Evolutionary conservation across 2,797 vertebrate species (phyloP).

Genomic region (Luscinia luscinia): DNA sequence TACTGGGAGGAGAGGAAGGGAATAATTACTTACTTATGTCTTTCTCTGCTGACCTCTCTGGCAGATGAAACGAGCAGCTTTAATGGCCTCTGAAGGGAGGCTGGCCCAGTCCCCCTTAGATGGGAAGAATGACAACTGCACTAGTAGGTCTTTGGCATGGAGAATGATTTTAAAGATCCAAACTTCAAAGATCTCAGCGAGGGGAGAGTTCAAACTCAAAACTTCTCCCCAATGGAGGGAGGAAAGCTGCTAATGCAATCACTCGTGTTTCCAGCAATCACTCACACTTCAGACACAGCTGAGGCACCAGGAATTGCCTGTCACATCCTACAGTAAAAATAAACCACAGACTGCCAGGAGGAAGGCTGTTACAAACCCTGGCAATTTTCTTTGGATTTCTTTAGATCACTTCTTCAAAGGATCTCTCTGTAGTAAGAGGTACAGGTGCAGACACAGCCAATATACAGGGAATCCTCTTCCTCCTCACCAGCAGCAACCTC

Average conservation of each 20-base stretch:
- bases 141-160: neutral
- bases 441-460: neutral
- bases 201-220: slow-evolving; percentile 24
- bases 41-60: slow-evolving; percentile 16
- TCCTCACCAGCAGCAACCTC: neutral
- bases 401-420: slow-evolving; percentile 1
- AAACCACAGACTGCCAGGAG: slow-evolving; percentile 10
- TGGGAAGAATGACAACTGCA: neutral
- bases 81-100: slow-evolving; percentile 45
- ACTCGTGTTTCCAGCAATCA: neutral
- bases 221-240: neutral
- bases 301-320: slow-evolving; percentile 34
- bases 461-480: neutral
- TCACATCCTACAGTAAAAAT: slow-evolving; percentile 37
- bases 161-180: slow-evolving; percentile 14
- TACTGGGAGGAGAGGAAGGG: slow-evolving; percentile 2
- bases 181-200: slow-evolving; percentile 26
- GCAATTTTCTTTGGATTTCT: slow-evolving; percentile 32
- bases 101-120: slow-evolving; percentile 9
- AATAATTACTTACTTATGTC: slow-evolving; percentile 57
- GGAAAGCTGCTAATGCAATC: neutral
- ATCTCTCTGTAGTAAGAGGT: neutral
- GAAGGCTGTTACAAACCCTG: slow-evolving; percentile 25
- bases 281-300: neutral
- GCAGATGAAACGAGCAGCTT: slow-evolving; percentile 4